These are phyloP conservation scores for Arge pagana DNA, from an alignment of 2,888 invertebrate genomes.

Conservation along the genomic window DNA sequence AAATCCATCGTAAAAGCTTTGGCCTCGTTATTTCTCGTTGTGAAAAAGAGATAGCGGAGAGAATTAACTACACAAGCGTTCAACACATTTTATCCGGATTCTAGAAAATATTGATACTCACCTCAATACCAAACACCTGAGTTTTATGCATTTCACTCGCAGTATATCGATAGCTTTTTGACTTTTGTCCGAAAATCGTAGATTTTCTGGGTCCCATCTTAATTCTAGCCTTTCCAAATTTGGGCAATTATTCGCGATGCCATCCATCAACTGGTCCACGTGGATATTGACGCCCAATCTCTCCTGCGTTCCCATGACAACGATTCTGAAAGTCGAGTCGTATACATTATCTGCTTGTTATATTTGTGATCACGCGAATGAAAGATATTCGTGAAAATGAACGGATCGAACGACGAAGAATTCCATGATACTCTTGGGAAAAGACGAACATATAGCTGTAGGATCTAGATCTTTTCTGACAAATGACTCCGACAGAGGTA, in stretches of 20 bases:
- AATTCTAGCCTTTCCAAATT: conserved; percentile 90
- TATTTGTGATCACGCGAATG: too few species aligned
- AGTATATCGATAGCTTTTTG: conserved; percentile 98
- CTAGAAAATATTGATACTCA: conserved; percentile 60
- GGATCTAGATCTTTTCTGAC: too few species aligned
- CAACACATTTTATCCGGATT: background rate
- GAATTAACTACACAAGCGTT: too few species aligned
- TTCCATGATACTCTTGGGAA: too few species aligned
- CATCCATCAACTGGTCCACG: conserved; percentile 97
- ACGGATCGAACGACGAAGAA: too few species aligned
- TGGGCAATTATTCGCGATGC: conserved; percentile 90
- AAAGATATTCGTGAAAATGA: too few species aligned
- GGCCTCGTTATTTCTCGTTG: background rate
- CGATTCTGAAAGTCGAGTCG: conserved; percentile 69
- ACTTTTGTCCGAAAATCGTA: conserved; percentile 98
- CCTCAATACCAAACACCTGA: conserved; percentile 92
- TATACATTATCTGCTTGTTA: conserved; percentile 11
- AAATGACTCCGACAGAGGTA: too few species aligned
- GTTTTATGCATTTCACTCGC: conserved; percentile 90
- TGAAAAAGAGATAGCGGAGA: too few species aligned
- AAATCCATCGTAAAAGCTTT: too few species aligned
- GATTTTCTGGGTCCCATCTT: conserved; percentile 98
- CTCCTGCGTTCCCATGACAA: conserved; percentile 97
- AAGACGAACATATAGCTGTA: too few species aligned
- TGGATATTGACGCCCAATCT: conserved; percentile 95